phyloP scores from a whole-genome alignment of 2,797 vertebrate species.

The Ptychadena robeensis region DNA sequence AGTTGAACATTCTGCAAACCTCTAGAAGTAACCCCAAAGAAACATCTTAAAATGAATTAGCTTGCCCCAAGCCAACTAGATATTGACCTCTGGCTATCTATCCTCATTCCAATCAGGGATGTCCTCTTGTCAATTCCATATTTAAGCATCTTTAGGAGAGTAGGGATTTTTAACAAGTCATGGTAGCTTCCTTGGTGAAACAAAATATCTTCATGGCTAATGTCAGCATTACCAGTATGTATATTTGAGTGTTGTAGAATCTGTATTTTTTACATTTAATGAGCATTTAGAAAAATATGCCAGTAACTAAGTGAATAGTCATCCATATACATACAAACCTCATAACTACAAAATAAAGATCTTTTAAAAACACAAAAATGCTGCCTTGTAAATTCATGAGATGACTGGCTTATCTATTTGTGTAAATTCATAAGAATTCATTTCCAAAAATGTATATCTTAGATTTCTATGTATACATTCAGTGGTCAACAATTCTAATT shows the following conservation, averaged over 20 bases:
- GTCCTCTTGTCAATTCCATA: no score
- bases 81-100: no score
- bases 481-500: neutral
- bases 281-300: neutral
- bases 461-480: neutral
- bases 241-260: neutral
- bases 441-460: neutral
- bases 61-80: no score
- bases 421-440: neutral
- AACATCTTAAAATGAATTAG: no score
- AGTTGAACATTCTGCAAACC: no score
- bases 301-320: neutral
- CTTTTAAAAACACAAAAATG: no score
- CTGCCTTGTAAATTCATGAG: no score
- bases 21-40: no score
- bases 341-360: neutral
- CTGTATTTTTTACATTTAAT: neutral
- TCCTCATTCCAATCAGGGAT: no score
- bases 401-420: neutral
- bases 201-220: neutral
- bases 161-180: no score
- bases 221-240: neutral
- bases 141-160: no score
- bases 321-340: neutral
- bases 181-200: neutral